phyloP scores from a whole-genome alignment of 2,113 vertebrate species.

The Trematocara variabile region DNA sequence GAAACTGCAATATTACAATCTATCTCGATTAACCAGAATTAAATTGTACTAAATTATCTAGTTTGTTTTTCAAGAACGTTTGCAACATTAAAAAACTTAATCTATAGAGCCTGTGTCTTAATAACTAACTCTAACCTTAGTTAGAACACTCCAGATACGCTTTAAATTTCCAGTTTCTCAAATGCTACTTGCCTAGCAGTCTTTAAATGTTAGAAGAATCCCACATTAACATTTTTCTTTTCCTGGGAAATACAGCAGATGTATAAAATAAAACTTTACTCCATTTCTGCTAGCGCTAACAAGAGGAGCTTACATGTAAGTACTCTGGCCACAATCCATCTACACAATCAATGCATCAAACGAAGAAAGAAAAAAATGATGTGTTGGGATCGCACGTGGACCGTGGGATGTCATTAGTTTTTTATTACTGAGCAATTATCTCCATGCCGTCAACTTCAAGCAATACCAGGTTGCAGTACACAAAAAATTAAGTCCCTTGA shows the following conservation, averaged over 20 bases:
- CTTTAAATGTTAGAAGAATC: not conserved
- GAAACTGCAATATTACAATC: not conserved
- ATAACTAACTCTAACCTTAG: not conserved
- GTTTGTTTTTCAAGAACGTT: not conserved
- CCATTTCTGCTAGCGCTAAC: not conserved
- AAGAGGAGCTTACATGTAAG: not conserved
- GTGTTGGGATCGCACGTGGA: not conserved
- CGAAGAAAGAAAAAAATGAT: not conserved
- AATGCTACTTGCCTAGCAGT: not conserved
- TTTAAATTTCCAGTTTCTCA: not conserved
- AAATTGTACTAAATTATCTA: not conserved
- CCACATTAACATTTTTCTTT: not conserved
- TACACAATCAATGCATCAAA: not conserved
- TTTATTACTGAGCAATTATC: not conserved
- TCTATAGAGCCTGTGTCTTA: not conserved
- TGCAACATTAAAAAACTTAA: not conserved
- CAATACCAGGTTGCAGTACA: not conserved
- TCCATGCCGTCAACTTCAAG: not conserved
- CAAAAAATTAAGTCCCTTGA: not conserved
- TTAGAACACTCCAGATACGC: not conserved
- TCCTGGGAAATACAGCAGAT: not conserved
- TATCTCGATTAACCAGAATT: not conserved
- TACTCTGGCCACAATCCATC: not conserved
- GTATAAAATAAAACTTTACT: not conserved
- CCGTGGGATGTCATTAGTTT: not conserved